Conservation (phyloP, 2,888 invertebrate species). For the Tetramorium bicarinatum region DNA sequence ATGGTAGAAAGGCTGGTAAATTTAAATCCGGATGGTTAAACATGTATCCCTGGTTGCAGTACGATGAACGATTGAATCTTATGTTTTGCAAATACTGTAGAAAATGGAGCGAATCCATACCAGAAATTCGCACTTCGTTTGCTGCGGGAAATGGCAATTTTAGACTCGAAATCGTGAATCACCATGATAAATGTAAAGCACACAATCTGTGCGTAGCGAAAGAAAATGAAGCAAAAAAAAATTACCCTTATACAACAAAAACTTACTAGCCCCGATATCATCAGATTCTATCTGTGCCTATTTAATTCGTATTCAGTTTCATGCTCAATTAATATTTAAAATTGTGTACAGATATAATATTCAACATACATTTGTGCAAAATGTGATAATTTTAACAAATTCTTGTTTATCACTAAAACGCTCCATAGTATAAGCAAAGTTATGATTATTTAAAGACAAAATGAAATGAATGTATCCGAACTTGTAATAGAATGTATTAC, state of each 20-base stretch:
- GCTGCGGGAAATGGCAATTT: conserved; percentile 93
- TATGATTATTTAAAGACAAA: not conserved
- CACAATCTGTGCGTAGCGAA: conserved; percentile 90
- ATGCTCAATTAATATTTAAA: conserved; percentile 50
- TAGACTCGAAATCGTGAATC: conserved; percentile 92
- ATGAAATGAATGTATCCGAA: not conserved
- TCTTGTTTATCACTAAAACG: not conserved
- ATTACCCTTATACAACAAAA: conserved; percentile 61
- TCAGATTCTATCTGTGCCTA: conserved; percentile 14
- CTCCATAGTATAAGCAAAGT: not conserved
- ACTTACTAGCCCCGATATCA: conserved; percentile 57
- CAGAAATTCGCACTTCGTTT: conserved; percentile 92
- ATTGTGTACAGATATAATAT: conserved; percentile 31
- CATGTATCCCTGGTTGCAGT: conserved; percentile 91
- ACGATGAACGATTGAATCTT: conserved; percentile 89
- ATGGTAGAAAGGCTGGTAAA: conserved; percentile 88
- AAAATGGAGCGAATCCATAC: conserved; percentile 91
- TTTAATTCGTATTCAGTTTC: conserved; percentile 39
- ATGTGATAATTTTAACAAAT: not conserved
- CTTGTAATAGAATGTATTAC: not conserved
- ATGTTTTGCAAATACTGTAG: conserved; percentile 93
- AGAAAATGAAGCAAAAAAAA: conserved; percentile 82
- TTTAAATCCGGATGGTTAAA: conserved; percentile 91
- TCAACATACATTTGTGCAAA: not conserved
- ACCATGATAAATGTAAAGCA: conserved; percentile 93